These are phyloP conservation scores for Porites australiensis DNA, from an alignment of 64 coral and sea anemone genomes.

Conservation along the genomic window DNA sequence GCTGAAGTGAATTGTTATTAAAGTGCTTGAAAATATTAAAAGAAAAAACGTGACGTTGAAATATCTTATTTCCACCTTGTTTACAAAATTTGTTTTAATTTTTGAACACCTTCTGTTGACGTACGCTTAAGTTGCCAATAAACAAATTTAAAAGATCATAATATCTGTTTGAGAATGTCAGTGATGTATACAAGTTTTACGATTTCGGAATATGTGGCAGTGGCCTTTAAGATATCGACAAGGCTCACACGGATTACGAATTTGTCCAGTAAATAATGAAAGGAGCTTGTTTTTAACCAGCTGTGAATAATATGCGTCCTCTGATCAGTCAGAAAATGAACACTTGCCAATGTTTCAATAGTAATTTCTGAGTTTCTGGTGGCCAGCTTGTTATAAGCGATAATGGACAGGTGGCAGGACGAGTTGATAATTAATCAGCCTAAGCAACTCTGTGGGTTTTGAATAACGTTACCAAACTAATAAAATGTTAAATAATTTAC, in stretches of 20 bases:
- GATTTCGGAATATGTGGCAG: not conserved
- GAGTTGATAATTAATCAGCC: not conserved
- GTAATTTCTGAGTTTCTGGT: constrained; percentile 16
- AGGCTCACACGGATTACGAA: not conserved
- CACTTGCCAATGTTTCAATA: constrained; percentile 23
- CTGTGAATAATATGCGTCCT: not conserved
- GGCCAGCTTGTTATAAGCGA: constrained; percentile 19
- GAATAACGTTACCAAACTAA: not conserved
- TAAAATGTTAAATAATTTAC: constrained; percentile 3
- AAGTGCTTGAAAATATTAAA: no score
- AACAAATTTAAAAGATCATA: no score
- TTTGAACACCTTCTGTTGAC: no score
- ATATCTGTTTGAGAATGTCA: no score
- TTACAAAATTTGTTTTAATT: no score
- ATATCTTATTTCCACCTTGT: no score
- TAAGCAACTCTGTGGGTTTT: not conserved
- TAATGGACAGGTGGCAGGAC: constrained; percentile 7
- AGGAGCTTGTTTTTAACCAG: constrained; percentile 1
- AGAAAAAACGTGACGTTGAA: no score
- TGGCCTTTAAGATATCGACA: not conserved
- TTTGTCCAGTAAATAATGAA: constrained; percentile 14
- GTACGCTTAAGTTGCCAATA: no score
- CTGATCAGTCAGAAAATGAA: constrained; percentile 19
- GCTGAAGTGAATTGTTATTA: no score
- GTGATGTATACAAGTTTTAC: no score